Evolutionary conservation across 2,797 vertebrate species (phyloP).

Genomic region (Clamator glandarius): DNA sequence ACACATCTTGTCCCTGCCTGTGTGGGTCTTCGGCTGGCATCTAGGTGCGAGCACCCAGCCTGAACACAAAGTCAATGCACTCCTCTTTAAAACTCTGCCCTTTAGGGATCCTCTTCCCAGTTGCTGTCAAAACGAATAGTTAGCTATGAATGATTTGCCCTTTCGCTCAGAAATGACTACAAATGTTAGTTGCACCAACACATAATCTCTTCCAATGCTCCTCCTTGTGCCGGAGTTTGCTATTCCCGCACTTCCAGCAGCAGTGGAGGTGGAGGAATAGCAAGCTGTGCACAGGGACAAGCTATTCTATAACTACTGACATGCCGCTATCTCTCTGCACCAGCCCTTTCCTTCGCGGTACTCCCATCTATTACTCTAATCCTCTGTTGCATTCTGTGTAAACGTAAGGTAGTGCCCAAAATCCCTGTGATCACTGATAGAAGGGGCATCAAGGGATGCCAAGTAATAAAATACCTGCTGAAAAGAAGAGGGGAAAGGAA

Average conservation of each 20-base stretch:
- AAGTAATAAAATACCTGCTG: background rate
- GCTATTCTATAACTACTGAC: fast-evolving
- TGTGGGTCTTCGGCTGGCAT: background rate
- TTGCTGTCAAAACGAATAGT: background rate
- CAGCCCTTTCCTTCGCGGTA: background rate
- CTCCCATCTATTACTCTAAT: background rate
- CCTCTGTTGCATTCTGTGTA: background rate
- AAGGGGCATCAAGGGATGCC: background rate
- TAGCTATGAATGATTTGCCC: background rate
- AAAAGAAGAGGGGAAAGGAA: background rate
- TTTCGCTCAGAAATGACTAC: background rate
- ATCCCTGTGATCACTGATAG: background rate
- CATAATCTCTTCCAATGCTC: background rate
- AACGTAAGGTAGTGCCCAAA: background rate
- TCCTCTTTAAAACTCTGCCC: background rate
- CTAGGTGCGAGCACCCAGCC: background rate
- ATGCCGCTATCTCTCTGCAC: background rate
- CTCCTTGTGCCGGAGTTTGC: background rate
- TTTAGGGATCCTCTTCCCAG: background rate
- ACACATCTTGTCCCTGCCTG: background rate
- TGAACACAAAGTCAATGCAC: background rate
- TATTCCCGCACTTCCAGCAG: background rate
- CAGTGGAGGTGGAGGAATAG: background rate
- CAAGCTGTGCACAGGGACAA: background rate
- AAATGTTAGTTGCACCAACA: background rate